Evolutionary conservation across 2,888 invertebrate genomes (phyloP), one percentile per base, ranked within the genome.

Genomic region (Mimumesa dahlbomi): DNA sequence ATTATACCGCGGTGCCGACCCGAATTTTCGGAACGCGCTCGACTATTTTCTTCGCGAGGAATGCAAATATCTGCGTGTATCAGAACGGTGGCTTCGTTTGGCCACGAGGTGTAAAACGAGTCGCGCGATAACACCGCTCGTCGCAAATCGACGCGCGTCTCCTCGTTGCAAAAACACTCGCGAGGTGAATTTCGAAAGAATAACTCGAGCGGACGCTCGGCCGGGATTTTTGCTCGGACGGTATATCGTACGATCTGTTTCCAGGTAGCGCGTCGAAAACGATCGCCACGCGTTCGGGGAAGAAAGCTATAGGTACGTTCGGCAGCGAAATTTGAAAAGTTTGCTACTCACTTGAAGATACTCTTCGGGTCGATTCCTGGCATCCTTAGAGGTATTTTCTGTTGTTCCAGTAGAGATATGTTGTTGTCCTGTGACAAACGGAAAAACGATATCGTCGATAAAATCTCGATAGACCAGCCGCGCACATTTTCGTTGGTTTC

Each of bases 281-380:
- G n/a, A n/a, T n/a, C n/a, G n/a, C n/a, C n/a, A n/a, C n/a, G n/a
- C n/a, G n/a, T n/a, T n/a, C n/a, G n/a, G 25, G 25, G 7, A 25
- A 25, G 25, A 25, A 25, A 25, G 25, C 3, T n/a, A n/a, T n/a
- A n/a, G n/a, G n/a, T n/a, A n/a, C n/a, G n/a, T n/a, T n/a, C n/a
- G n/a, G n/a, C n/a, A n/a, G n/a, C n/a, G n/a, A n/a, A n/a, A n/a
- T n/a, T n/a, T n/a, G n/a, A n/a, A n/a, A n/a, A n/a, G n/a, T n/a
- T n/a, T n/a, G 2, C n/a, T 34, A 93, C 95, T 94, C 91, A 92
- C 93, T 93, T 94, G 90, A 94, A 94, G 84, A 94, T 91, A 85
- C 92, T 93, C 90, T 94, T 92, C 77, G 90, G 90, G 87, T 92
- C 92, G 73, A 90, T 86, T 81, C 87, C 86, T 80, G 89, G 85